phyloP scores from a whole-genome alignment of 2,113 vertebrate genomes.

The Pelecanus crispus region DNA sequence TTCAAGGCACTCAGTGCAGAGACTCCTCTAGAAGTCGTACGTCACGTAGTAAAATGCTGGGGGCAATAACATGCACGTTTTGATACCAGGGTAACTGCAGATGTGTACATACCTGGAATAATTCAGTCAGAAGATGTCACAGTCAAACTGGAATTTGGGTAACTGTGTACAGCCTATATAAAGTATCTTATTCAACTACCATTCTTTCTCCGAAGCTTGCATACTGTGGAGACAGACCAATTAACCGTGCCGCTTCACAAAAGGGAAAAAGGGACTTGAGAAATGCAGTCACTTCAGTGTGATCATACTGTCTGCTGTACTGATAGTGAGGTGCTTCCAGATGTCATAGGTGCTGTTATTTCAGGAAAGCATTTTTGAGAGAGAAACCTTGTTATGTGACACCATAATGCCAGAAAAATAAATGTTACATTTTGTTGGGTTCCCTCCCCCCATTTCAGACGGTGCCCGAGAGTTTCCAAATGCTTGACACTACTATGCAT shows the following conservation, averaged over 20 bases:
- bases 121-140: neutral
- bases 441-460: neutral
- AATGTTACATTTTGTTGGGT: neutral
- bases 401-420: neutral
- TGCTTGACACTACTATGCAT: neutral
- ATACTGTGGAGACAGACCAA: too few relatives aligned
- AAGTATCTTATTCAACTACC: neutral
- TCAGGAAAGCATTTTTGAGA: neutral
- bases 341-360: neutral
- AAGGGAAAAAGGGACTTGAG: neutral
- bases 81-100: too few relatives aligned
- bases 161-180: neutral
- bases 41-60: rapidly evolving
- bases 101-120: neutral
- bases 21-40: neutral
- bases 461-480: neutral
- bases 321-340: neutral
- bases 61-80: neutral
- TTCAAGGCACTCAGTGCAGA: neutral
- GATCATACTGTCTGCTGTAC: too few relatives aligned
- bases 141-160: neutral
- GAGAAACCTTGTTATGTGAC: neutral
- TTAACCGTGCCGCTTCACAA: neutral
- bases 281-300: neutral
- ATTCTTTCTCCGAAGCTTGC: neutral